Evolutionary conservation across 2,888 invertebrate genomes (phyloP).

Genomic region (Diachrysia chrysitis): DNA sequence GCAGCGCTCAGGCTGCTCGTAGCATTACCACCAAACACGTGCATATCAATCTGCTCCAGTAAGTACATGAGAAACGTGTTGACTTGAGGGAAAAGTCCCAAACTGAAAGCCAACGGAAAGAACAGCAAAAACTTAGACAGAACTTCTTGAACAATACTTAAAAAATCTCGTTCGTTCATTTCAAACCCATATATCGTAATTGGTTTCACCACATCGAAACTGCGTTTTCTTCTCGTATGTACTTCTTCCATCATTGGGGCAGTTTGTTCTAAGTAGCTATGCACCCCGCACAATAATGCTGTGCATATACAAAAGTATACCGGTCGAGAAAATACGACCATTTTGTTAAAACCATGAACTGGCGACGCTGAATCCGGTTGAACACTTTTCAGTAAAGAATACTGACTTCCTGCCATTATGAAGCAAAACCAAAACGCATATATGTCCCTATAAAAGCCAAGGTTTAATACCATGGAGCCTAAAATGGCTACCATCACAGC

Average conservation of each 20-base stretch:
- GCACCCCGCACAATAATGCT: constrained; percentile 84
- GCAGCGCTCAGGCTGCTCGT: constrained; percentile 95
- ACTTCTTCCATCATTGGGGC: constrained; percentile 61
- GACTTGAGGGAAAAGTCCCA: constrained; percentile 98
- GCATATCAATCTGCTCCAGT: constrained; percentile 98
- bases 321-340: constrained; percentile 97
- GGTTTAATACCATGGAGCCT: constrained; percentile 94
- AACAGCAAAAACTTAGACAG: constrained; percentile 94
- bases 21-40: constrained; percentile 96
- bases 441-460: constrained; percentile 96
- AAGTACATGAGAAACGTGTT: constrained; percentile 99
- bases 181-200: constrained; percentile 85
- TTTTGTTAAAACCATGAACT: constrained; percentile 98
- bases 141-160: constrained; percentile 92
- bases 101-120: constrained; percentile 97
- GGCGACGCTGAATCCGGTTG: constrained; percentile 99
- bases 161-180: constrained; percentile 88
- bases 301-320: constrained; percentile 97
- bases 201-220: constrained; percentile 70
- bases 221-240: constrained; percentile 72
- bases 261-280: constrained; percentile 77
- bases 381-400: constrained; percentile 98
- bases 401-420: constrained; percentile 99
- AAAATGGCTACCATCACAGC: constrained; percentile 95
- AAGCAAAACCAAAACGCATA: constrained; percentile 98